phyloP scores from a whole-genome alignment of 2,113 vertebrate genomes.

The Psephotus haematonotus region DNA sequence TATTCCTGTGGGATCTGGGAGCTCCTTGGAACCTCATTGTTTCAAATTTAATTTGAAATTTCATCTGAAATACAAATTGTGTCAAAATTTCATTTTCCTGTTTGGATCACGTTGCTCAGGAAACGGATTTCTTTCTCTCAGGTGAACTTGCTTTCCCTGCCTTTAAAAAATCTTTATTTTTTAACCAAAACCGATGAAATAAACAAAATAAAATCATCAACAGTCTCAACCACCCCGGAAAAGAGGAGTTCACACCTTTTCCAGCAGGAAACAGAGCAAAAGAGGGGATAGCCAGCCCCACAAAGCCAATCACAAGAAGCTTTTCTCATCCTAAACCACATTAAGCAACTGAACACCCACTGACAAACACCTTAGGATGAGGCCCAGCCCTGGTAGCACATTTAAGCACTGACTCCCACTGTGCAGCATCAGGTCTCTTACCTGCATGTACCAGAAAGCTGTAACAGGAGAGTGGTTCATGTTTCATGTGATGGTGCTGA shows the following conservation, averaged over 20 bases:
- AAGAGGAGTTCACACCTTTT: not conserved
- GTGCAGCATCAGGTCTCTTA: not conserved
- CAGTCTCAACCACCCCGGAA: not conserved
- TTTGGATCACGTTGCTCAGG: not conserved
- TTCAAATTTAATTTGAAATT: not conserved
- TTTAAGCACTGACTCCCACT: not conserved
- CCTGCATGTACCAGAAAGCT: not conserved
- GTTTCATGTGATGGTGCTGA: not conserved
- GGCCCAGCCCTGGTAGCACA: not conserved
- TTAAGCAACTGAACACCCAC: not conserved
- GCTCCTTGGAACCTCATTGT: not conserved
- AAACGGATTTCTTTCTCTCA: not conserved
- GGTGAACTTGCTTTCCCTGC: not conserved
- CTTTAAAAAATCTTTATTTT: not conserved
- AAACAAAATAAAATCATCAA: not conserved
- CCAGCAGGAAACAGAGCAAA: not conserved
- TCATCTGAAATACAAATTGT: not conserved
- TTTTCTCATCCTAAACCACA: not conserved
- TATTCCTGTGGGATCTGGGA: not conserved
- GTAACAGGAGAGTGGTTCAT: accelerated
- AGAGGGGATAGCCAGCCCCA: not conserved
- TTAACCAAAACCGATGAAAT: not conserved
- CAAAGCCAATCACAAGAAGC: not conserved
- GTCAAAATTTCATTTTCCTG: not conserved
- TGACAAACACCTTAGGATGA: not conserved